These are phyloP conservation scores for Saguinus imperator DNA, from an alignment of 2,113 vertebrate genomes.

Conservation along the genomic window DNA sequence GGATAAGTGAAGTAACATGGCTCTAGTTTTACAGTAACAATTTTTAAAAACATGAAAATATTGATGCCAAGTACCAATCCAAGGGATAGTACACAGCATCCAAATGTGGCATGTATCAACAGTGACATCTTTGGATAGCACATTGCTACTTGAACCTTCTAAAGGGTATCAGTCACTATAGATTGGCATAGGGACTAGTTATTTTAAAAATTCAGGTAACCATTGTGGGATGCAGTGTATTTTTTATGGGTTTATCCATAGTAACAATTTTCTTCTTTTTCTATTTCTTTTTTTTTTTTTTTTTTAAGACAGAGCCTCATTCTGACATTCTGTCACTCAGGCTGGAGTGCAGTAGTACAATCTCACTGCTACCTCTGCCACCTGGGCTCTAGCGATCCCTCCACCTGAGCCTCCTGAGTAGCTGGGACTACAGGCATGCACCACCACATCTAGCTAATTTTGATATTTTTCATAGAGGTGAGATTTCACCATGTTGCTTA, in stretches of 20 bases:
- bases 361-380: too few relatives aligned
- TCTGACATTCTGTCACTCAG: too few relatives aligned
- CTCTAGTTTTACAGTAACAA: not conserved
- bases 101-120: not conserved
- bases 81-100: not conserved
- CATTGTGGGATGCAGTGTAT: not conserved
- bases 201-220: not conserved
- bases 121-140: not conserved
- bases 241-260: not conserved
- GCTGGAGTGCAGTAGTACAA: too few relatives aligned
- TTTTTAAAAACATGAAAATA: not conserved
- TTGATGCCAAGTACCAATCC: not conserved
- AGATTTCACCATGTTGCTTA: too few relatives aligned
- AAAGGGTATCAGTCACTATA: not conserved
- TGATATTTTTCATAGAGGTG: too few relatives aligned
- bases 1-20: not conserved
- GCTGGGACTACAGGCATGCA: too few relatives aligned
- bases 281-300: too few relatives aligned
- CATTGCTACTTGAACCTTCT: not conserved
- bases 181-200: not conserved
- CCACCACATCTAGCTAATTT: too few relatives aligned
- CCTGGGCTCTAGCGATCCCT: too few relatives aligned
- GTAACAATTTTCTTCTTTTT: not conserved
- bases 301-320: too few relatives aligned
- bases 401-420: too few relatives aligned